These are phyloP conservation scores for Microdon myrmicae DNA, from an alignment of 2,888 invertebrate genomes.

Conservation along the genomic window DNA sequence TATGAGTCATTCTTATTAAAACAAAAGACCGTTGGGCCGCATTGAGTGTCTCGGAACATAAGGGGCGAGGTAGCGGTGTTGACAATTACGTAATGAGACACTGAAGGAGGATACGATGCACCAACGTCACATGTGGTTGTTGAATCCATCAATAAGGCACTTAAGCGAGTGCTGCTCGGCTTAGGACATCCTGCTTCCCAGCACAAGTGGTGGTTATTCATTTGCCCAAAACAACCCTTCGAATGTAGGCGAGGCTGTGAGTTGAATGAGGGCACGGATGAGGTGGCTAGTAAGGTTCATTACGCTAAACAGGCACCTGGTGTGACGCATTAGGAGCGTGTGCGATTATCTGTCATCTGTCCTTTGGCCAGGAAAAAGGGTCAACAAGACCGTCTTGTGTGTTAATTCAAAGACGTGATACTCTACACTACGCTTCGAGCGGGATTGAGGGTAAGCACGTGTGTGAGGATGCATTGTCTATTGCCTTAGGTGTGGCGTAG, in stretches of 20 bases:
- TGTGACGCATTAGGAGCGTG: slow-evolving; percentile 36
- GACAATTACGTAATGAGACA: slow-evolving; percentile 30
- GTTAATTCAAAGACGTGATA: slow-evolving; percentile 23
- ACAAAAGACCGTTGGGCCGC: slow-evolving; percentile 7
- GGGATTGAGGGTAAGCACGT: too few species aligned
- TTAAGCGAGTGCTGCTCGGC: slow-evolving; percentile 4
- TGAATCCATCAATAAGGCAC: slow-evolving; percentile 16
- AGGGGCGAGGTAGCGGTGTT: slow-evolving; percentile 1
- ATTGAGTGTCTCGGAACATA: slow-evolving; percentile 1
- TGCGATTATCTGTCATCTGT: slow-evolving; percentile 49
- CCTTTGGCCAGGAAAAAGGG: slow-evolving; percentile 49
- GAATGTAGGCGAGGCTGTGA: too few species aligned
- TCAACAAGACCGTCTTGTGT: slow-evolving; percentile 47
- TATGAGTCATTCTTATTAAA: slow-evolving; percentile 16
- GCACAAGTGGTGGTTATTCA: too few species aligned
- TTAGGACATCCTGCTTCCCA: slow-evolving; percentile 9
- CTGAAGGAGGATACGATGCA: slow-evolving; percentile 29
- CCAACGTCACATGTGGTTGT: slow-evolving; percentile 21
- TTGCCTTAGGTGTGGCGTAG: background rate
- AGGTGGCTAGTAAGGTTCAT: too few species aligned
- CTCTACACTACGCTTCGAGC: too few species aligned
- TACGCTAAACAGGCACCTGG: slow-evolving; percentile 33
- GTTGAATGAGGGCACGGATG: too few species aligned
- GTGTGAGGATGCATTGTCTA: slow-evolving; percentile 1
- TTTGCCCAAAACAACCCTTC: too few species aligned